Evolutionary conservation across 2,113 vertebrate species (phyloP), one percentile per base, ranked within the genome.

Genomic region (Neotoma lepida): DNA sequence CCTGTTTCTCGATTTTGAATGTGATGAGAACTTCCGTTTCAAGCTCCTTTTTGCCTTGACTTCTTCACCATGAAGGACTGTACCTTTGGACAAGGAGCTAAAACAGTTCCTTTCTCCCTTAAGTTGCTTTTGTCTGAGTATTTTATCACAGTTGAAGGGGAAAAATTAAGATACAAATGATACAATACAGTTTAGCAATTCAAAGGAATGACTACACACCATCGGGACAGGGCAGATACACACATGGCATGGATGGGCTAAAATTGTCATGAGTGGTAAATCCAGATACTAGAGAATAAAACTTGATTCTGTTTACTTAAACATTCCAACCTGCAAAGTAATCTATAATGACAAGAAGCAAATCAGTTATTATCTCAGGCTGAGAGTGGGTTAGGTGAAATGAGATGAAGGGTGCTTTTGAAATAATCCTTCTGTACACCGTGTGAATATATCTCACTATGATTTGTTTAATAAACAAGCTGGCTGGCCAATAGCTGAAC

Each of bases 301-400:
- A 39, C n/a, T 74, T 86, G 51, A 89, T 54, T 17, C 46, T 70
- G 1, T 70, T 51, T 70, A 51, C 46, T 44, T 24, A 39, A 54
- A 33, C 94, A 68, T 13, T 74, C 5, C 33, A 20, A 39, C 71
- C 22, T 17, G 15, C 28, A 35, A 64, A 44, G 4, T 61, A 71
- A 28, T 87, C 20, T 54, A 1, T 24, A 66, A 14, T 5, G 28
- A 86, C 41, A 71, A 39, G 51, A 56, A 70, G 7, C 14, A 91
- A 9, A 58, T 66, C 28, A 26, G 4, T 46, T 14, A 10, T 49
- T 78, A 58, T 28, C 63, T 49, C 24, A 87, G 22, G 15, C 24
- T 58, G 1, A 14, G 20, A 70, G 82, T 7, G 2, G 0, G 0
- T 20, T 9, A 58, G 1, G 5, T 54, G 1, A 2, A 5, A 80